Evolutionary conservation across 2,113 vertebrate species (phyloP).

Genomic region (Bos javanicus): DNA sequence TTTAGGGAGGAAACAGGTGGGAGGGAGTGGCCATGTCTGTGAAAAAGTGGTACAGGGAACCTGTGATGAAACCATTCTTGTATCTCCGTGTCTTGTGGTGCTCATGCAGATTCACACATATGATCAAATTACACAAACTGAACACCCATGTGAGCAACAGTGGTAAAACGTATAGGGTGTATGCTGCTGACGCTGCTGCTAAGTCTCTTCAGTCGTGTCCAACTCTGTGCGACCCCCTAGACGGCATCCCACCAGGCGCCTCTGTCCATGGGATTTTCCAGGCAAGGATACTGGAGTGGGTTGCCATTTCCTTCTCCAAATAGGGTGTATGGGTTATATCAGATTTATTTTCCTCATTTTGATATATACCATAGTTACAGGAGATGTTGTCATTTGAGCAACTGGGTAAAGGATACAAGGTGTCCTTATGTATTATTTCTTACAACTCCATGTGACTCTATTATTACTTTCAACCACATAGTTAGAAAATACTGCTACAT

Average conservation of each 20-base stretch:
- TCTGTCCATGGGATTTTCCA: neutral
- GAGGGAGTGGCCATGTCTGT: neutral
- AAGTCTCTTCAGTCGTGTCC: neutral
- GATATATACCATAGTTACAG: neutral
- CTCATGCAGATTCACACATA: neutral
- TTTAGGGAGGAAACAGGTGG: neutral
- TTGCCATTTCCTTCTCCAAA: neutral
- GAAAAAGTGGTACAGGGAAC: neutral
- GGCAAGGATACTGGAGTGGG: neutral
- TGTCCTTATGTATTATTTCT: neutral
- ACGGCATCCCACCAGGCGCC: neutral
- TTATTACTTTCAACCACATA: neutral
- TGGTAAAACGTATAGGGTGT: neutral
- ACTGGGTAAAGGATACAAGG: neutral
- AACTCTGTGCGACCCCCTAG: neutral
- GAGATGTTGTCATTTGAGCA: neutral
- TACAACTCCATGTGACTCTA: neutral
- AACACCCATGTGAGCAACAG: neutral
- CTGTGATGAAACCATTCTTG: neutral
- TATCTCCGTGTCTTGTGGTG: neutral
- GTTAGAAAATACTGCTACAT: neutral
- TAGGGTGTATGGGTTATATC: neutral
- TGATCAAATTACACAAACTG: neutral
- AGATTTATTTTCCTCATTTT: neutral
- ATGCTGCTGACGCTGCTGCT: neutral